These are phyloP conservation scores for Asteroscopus sphinx DNA, from an alignment of 2,888 invertebrate species.

Conservation along the genomic window DNA sequence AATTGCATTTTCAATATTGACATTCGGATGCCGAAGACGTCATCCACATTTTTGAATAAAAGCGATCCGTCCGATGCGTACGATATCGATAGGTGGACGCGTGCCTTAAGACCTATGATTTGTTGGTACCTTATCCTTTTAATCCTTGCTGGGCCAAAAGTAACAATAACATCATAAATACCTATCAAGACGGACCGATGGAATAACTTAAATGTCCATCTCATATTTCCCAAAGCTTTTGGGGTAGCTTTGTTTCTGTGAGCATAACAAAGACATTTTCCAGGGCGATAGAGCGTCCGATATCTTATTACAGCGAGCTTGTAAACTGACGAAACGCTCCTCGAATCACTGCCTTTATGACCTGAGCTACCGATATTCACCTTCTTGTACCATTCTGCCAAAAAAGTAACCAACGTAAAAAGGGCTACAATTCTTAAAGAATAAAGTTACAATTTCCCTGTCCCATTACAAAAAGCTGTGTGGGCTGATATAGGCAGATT, in stretches of 20 bases:
- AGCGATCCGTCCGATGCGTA: too few relatives aligned
- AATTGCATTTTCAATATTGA: too few relatives aligned
- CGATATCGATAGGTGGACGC: too few relatives aligned
- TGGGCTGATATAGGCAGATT: conserved; percentile 77
- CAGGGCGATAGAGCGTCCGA: conserved; percentile 80
- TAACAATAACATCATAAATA: too few relatives aligned
- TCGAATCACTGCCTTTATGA: conserved; percentile 83
- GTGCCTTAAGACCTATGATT: too few relatives aligned
- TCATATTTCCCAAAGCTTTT: conserved; percentile 13
- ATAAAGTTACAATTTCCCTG: conserved; percentile 56
- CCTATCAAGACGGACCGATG: neutral
- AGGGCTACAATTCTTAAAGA: conserved; percentile 44
- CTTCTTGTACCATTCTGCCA: conserved; percentile 67
- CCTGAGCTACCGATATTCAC: conserved; percentile 78
- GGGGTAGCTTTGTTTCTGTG: conserved; percentile 61
- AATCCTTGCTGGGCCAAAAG: neutral
- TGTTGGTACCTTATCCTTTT: too few relatives aligned
- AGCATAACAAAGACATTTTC: conserved; percentile 79
- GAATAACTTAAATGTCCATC: neutral
- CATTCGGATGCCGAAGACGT: too few relatives aligned
- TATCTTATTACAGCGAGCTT: conserved; percentile 83
- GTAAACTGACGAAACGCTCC: conserved; percentile 81
- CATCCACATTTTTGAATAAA: too few relatives aligned
- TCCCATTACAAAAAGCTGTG: conserved; percentile 45
- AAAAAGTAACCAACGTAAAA: conserved; percentile 51